phyloP scores from a whole-genome alignment of 2,888 invertebrate species.

The Euzophera pinguis region DNA sequence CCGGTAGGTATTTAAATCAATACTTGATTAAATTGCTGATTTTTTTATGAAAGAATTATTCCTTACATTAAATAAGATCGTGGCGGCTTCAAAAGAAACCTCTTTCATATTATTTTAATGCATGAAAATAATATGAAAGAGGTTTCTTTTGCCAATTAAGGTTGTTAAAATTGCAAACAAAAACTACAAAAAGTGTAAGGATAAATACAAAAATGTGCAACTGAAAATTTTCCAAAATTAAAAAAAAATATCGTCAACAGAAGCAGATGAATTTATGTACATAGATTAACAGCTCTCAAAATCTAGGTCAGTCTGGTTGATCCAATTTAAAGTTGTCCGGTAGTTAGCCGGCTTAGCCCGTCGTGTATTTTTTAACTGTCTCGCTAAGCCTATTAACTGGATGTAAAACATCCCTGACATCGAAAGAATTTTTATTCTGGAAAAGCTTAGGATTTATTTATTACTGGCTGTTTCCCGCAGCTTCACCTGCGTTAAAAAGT shows the following conservation, averaged over 20 bases:
- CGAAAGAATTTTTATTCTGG: neutral
- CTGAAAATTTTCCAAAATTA: neutral
- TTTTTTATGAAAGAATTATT: too few species aligned
- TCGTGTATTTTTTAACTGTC: constrained; percentile 3
- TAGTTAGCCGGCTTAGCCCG: constrained; percentile 4
- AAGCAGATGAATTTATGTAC: neutral
- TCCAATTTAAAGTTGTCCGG: constrained; percentile 6
- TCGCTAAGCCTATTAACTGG: constrained; percentile 5
- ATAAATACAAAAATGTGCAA: too few species aligned
- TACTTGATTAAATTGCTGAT: too few species aligned
- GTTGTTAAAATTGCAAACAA: too few species aligned
- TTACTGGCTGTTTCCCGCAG: neutral
- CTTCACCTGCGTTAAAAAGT: too few species aligned
- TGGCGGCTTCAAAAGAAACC: too few species aligned
- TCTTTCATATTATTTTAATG: too few species aligned
- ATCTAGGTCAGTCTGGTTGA: constrained; percentile 1
- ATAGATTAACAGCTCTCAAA: neutral
- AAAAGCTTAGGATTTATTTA: neutral
- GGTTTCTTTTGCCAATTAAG: too few species aligned
- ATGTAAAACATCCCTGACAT: neutral
- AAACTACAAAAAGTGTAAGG: too few species aligned
- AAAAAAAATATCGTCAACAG: constrained; percentile 21
- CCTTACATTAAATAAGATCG: too few species aligned
- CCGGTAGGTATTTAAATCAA: too few species aligned
- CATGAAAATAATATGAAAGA: too few species aligned